A percentile compares a stretch with the other conserved stretches of the same genome.
Conservation (phyloP, 2,113 vertebrate genomes). For the Entelurus aequoreus region DNA sequence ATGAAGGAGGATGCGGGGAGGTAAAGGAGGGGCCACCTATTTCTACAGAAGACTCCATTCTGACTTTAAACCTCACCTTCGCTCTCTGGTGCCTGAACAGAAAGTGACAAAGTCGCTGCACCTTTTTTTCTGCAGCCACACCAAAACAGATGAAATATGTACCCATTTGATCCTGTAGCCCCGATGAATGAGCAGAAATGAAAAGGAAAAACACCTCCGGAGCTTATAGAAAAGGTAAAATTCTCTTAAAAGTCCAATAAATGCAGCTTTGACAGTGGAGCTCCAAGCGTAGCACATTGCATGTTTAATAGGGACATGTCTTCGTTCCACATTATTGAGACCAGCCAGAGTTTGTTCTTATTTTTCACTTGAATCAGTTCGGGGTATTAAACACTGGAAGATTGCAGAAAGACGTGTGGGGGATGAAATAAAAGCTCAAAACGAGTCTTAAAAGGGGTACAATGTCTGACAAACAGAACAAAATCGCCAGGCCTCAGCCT, state of each 20-base stretch:
- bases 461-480: background rate
- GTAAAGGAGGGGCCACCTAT: constrained; percentile 13
- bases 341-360: constrained; percentile 60
- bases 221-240: too few species aligned
- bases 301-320: constrained; percentile 34
- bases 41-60: background rate
- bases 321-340: constrained; percentile 53
- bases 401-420: background rate
- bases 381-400: constrained; percentile 64
- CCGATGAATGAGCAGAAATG: constrained; percentile 2
- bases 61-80: background rate
- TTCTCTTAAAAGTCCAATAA: constrained; percentile 37
- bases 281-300: constrained; percentile 52
- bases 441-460: constrained; percentile 4
- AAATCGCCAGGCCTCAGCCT: constrained; percentile 27
- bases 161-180: background rate
- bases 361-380: constrained; percentile 10
- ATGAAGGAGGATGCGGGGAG: constrained; percentile 21
- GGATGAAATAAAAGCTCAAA: background rate
- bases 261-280: constrained; percentile 42
- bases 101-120: constrained; percentile 28
- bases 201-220: background rate
- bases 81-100: constrained; percentile 10
- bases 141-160: too few species aligned
- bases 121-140: constrained; percentile 54